Base-by-base conservation (phyloP, 2,888 invertebrate genomes). In the Hemistola chrysoprasaria region DNA sequence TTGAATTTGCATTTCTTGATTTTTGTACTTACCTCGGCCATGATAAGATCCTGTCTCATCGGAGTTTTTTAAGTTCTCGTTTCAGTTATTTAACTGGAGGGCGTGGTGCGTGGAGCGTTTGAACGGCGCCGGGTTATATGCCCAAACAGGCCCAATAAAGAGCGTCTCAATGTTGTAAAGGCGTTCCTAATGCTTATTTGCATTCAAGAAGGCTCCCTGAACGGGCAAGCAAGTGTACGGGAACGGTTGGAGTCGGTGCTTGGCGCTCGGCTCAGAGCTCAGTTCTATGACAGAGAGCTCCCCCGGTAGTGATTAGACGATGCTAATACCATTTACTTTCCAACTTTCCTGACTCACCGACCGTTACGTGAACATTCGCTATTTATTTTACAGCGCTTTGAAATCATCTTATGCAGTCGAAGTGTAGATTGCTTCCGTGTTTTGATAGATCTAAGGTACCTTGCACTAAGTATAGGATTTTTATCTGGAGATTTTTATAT, bases 311-410 rank as follows among this genome's bases (percentile, higher is more conserved):
- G 84, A 88, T 88, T 87, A 87, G 78, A 78, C 82, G 78, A 79
- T 82, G 83, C 83, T 86, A 86, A 87, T 88, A 85, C 80, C 86
- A 81, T 86, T 86, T 85, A 86, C 84, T 84, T 85, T 83, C 78
- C 71, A 79, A 83, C 83, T 83, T 86, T 72, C 76, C 78, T 78
- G 78, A 75, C 78, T 82, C 78, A 75, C 79, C 78, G 73, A 75
- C 80, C 83, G 83, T 81, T 79, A 80, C 77, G 64, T 62, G 78
- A 81, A 78, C 74, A 70, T 77, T 67, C 57, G 67, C 75, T 79
- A 79, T 84, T 84, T 81, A 81, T 81, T 80, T 78, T 65, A 71
- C 62, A 72, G 74, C 69, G 73, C 72, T 80, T 81, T 75, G 69
- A 78, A 81, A 82, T 78, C 71, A 80, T 77, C 71, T 71, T 68